These are phyloP conservation scores for Galagoides demidoff DNA, from an alignment of 2,797 vertebrate genomes.

Conservation along the genomic window DNA sequence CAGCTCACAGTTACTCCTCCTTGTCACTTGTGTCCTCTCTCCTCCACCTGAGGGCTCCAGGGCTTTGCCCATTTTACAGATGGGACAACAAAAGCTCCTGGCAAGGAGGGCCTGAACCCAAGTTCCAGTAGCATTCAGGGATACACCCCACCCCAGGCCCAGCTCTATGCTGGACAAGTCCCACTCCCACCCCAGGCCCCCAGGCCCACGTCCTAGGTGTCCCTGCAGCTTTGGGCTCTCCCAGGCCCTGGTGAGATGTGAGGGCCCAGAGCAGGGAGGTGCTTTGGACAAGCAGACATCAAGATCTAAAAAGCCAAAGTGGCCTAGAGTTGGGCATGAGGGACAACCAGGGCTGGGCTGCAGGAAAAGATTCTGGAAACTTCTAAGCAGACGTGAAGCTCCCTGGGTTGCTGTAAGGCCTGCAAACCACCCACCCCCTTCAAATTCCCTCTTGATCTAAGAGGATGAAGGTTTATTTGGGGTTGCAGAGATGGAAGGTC, in stretches of 20 bases:
- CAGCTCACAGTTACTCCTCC: background rate
- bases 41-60: background rate
- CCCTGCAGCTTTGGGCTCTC: background rate
- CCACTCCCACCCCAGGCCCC: background rate
- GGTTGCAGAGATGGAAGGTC: background rate
- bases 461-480: background rate
- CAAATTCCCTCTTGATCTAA: background rate
- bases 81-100: background rate
- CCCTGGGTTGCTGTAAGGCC: background rate
- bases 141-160: background rate
- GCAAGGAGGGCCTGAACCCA: background rate
- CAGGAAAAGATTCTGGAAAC: constrained; percentile 40
- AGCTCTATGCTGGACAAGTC: background rate
- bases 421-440: background rate
- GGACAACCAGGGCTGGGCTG: background rate
- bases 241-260: background rate
- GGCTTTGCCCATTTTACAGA: background rate
- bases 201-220: background rate
- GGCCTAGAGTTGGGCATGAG: background rate
- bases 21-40: fast-evolving
- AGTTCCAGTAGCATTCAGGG: background rate
- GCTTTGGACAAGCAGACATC: background rate
- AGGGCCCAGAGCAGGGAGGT: fast-evolving
- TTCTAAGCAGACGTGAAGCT: background rate
- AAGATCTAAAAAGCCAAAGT: background rate